A percentile compares a stretch with the other conserved stretches of the same genome.
phyloP scores from a whole-genome alignment of 2,113 vertebrate species.

The Microcebus lehilahytsara region DNA sequence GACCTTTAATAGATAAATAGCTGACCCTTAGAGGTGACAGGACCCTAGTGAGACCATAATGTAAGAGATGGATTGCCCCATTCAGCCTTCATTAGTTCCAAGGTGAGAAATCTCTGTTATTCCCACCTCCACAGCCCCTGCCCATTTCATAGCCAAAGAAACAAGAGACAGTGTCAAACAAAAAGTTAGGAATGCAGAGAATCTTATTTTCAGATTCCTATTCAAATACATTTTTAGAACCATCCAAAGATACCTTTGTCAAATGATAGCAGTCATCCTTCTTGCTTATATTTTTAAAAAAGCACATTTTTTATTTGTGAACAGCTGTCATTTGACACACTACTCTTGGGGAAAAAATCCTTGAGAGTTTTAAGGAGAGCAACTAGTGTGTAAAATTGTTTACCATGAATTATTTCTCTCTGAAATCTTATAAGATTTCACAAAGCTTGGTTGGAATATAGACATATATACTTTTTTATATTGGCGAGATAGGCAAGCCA shows the following conservation, averaged over 20 bases:
- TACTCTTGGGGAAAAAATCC: background rate
- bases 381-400: background rate
- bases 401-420: background rate
- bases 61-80: background rate
- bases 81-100: background rate
- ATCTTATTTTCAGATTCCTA: background rate
- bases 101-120: background rate
- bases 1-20: background rate
- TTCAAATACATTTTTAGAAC: conserved; percentile 37
- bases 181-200: background rate
- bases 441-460: background rate
- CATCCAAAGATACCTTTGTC: background rate
- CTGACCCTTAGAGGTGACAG: background rate
- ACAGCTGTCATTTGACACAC: background rate
- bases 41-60: background rate
- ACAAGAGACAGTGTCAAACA: background rate
- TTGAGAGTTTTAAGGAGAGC: background rate
- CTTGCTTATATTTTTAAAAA: conserved; percentile 15
- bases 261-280: background rate
- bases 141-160: background rate
- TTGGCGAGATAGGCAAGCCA: background rate
- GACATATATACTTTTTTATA: background rate
- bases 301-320: background rate
- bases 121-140: background rate
- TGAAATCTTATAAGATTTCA: background rate